Evolutionary conservation across 2,797 vertebrate genomes (phyloP).

Genomic region (Scolopax rusticola): DNA sequence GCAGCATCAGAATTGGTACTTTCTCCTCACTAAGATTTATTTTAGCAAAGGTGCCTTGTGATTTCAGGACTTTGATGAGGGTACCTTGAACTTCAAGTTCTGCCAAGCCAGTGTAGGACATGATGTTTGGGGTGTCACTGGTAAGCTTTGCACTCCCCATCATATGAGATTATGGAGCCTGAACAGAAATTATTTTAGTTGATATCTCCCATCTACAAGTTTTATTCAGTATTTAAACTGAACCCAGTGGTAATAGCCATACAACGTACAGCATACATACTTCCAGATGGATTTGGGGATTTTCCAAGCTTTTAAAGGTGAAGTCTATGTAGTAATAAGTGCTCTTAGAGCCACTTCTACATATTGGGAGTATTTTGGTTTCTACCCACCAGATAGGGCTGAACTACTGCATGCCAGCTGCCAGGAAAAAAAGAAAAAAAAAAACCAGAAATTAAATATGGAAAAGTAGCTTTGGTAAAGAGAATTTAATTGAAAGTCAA

Average conservation of each 20-base stretch:
- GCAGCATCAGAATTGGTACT: background rate
- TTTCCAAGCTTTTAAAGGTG: background rate
- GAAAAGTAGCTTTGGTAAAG: background rate
- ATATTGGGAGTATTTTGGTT: background rate
- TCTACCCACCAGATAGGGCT: background rate
- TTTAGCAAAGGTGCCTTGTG: background rate
- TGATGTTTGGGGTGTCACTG: background rate
- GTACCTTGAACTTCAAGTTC: background rate
- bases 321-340: background rate
- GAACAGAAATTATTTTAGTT: background rate
- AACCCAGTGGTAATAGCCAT: background rate
- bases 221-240: background rate
- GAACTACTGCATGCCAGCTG: background rate
- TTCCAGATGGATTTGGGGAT: background rate
- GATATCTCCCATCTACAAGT: background rate
- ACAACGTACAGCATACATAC: accelerated
- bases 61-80: background rate
- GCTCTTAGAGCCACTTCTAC: background rate
- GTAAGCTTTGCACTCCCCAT: background rate
- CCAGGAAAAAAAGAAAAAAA: background rate
- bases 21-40: background rate
- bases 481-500: constrained; percentile 3
- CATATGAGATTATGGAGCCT: background rate
- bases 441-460: background rate
- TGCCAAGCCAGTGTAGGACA: background rate